Conservation (phyloP, 2,888 invertebrate species). For the Cephus runcator region DNA sequence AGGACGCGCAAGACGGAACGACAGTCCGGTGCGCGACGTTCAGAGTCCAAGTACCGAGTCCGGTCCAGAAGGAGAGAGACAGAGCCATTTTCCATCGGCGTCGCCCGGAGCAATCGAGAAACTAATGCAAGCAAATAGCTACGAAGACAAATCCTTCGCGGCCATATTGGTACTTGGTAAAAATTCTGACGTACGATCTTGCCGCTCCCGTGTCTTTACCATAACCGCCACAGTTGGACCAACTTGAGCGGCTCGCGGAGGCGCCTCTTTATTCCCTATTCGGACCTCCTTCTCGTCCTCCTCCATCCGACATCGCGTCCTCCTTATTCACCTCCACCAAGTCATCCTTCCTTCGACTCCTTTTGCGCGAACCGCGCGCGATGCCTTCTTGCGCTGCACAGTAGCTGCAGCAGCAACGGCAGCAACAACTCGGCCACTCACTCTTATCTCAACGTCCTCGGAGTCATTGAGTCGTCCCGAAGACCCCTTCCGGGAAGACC, state of each 20-base stretch:
- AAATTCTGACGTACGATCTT: constrained; percentile 42
- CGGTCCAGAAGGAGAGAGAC: not conserved
- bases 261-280: constrained; percentile 10
- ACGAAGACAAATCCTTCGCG: constrained; percentile 52
- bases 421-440: not conserved
- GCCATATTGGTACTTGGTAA: constrained; percentile 44
- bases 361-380: not conserved
- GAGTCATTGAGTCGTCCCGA: not conserved
- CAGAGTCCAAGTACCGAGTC: not conserved
- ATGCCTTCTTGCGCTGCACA: not conserved
- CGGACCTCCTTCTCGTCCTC: not conserved
- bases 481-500: not conserved
- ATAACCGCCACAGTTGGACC: constrained; percentile 25
- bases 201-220: constrained; percentile 27
- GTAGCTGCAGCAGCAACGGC: not conserved
- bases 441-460: not conserved
- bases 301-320: not conserved
- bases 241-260: constrained; percentile 4
- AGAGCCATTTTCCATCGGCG: not conserved
- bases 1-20: not conserved
- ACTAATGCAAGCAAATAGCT: constrained; percentile 54
- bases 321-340: not conserved
- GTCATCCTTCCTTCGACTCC: not conserved
- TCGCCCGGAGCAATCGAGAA: constrained; percentile 28
- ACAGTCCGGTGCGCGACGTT: constrained; percentile 26